A percentile compares a stretch with the other conserved stretches of the same genome.
Conservation (phyloP, 2,113 vertebrate species). For the Sus scrofa region T2T-Sscrofa CM000819.6:66317501-66318000, state of each 20-base stretch:
- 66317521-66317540: neutral
- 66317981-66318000: neutral
- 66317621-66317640: neutral
- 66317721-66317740: neutral
- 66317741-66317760: neutral
- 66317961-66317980: neutral
- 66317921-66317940: neutral
- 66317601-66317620: neutral
- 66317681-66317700: neutral
- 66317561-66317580: neutral
- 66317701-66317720: neutral
- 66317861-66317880: neutral
- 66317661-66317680: neutral
- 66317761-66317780: neutral
- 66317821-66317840: neutral
- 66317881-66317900: neutral
- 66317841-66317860: neutral
- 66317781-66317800: neutral
- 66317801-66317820: neutral
- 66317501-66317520: neutral
- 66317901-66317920: neutral
- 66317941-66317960: neutral
- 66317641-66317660: neutral
- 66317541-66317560: neutral
- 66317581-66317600: neutral